Percentiles rank a stretch among this genome's conserved stretches.
Evolutionary conservation across 1,140 invertebrate species (phyloP).

Genomic region (Bombus affinis): DNA sequence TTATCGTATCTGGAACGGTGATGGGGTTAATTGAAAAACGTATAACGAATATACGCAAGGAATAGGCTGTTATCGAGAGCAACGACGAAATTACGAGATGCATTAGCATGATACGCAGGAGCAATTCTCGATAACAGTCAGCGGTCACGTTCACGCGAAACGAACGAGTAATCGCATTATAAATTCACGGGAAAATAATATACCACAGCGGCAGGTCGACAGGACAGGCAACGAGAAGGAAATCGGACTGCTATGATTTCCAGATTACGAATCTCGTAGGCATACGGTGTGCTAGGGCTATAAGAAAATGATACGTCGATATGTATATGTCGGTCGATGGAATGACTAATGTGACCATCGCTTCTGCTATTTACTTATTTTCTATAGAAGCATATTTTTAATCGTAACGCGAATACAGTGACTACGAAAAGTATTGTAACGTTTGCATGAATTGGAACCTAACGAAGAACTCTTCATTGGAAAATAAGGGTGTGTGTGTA

Average conservation of each 20-base stretch:
- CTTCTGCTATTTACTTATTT: neutral
- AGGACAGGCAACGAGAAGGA: neutral
- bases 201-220: neutral
- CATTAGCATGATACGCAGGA: neutral
- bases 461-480: too few species aligned
- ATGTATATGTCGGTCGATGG: neutral
- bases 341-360: neutral
- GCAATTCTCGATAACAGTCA: neutral
- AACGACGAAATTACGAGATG: neutral
- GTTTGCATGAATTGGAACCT: too few species aligned
- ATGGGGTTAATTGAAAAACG: neutral
- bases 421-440: too few species aligned
- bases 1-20: neutral
- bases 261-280: neutral
- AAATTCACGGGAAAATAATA: slow-evolving; percentile 5
- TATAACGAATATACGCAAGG: neutral
- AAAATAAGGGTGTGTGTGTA: too few species aligned
- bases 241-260: neutral
- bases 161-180: neutral
- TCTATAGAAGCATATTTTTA: neutral
- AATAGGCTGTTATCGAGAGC: neutral
- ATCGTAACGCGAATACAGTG: too few species aligned
- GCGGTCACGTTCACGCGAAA: neutral
- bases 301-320: slow-evolving; percentile 26
- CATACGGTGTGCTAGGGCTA: neutral